These are phyloP conservation scores for Trachymyrmex septentrionalis DNA, from an alignment of 1,140 invertebrate genomes.

Conservation along the genomic window DNA sequence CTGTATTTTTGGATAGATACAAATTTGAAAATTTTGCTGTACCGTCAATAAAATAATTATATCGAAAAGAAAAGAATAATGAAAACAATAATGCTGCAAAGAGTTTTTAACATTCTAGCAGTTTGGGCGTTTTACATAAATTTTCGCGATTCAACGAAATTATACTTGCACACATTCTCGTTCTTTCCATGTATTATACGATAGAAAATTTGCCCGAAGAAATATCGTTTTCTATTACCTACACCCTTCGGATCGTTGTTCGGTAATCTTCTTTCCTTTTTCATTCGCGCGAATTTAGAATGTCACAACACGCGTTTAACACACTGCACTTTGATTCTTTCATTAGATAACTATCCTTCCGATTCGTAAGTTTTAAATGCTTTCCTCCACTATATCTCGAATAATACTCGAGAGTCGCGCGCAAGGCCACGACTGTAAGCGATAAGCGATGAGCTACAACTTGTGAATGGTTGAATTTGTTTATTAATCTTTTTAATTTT, in stretches of 20 bases:
- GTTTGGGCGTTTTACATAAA: too few species aligned
- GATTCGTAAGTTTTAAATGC: background rate
- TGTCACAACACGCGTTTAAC: background rate
- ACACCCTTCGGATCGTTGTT: background rate
- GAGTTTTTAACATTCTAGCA: too few species aligned
- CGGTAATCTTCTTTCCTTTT: background rate
- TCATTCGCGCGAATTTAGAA: background rate
- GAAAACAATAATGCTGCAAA: too few species aligned
- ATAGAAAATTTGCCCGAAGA: background rate
- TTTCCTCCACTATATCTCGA: background rate
- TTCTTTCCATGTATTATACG: background rate
- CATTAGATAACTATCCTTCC: background rate
- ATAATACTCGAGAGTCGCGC: background rate
- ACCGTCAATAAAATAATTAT: too few species aligned
- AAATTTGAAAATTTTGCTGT: too few species aligned
- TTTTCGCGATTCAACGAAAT: too few species aligned
- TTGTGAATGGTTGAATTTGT: background rate
- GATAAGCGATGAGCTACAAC: background rate
- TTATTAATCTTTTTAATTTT: background rate
- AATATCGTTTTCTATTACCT: background rate
- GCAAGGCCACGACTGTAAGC: background rate
- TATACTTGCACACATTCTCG: too few species aligned
- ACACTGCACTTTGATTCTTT: conserved; percentile 1
- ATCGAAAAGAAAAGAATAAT: too few species aligned
- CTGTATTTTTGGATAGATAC: too few species aligned